A percentile compares a stretch with the other conserved stretches of the same genome.
These are phyloP conservation scores for Rhipidura dahli DNA, from an alignment of 2,113 vertebrate genomes.

Conservation along the genomic window DNA sequence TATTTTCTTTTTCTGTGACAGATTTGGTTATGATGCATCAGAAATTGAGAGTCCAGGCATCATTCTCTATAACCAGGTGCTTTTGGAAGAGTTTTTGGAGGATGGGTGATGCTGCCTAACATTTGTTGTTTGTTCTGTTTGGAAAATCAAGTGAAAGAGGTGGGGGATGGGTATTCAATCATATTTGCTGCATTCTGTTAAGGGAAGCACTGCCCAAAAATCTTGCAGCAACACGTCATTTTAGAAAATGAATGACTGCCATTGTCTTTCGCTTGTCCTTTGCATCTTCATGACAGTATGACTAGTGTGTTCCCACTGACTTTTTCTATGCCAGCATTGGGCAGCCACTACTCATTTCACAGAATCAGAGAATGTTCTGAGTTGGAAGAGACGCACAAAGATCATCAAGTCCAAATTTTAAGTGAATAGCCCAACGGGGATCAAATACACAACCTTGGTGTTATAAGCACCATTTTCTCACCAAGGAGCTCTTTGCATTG, in stretches of 20 bases:
- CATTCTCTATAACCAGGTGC: background rate
- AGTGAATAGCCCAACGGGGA: background rate
- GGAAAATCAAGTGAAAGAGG: background rate
- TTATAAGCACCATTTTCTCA: background rate
- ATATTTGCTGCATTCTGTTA: background rate
- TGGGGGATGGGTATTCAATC: background rate
- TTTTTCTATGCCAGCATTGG: background rate
- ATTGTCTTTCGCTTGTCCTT: background rate
- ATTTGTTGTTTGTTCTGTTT: slow-evolving; percentile 6
- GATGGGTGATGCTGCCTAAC: background rate
- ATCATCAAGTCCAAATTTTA: background rate
- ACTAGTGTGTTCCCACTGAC: background rate
- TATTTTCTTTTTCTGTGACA: background rate
- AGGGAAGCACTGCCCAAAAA: background rate
- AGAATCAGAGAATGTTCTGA: background rate
- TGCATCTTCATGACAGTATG: background rate
- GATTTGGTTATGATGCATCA: slow-evolving; percentile 11
- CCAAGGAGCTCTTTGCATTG: background rate
- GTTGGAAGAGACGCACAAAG: background rate
- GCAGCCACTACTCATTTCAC: background rate
- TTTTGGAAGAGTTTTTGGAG: background rate
- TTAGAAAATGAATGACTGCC: slow-evolving; percentile 9
- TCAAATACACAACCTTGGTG: background rate
- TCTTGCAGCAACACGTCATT: background rate
- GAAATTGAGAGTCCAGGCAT: background rate